These are phyloP conservation scores for Pogonocichla stellata DNA, from an alignment of 2,113 vertebrate species.

Conservation along the genomic window DNA sequence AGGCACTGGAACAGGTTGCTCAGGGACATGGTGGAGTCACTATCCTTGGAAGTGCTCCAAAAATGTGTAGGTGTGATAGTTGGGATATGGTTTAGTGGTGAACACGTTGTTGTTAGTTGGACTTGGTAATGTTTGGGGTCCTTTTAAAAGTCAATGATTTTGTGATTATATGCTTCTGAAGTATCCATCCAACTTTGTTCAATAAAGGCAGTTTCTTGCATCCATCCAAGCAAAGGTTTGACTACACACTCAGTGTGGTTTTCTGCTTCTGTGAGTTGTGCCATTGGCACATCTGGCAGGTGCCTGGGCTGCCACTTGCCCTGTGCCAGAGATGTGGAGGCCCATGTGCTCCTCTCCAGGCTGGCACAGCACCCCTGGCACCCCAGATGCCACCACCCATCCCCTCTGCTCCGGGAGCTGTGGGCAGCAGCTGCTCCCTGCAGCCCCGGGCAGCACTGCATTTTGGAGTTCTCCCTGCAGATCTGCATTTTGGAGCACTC, in stretches of 20 bases:
- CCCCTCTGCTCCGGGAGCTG: fast-evolving
- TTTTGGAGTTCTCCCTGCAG: not conserved
- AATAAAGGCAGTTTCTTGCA: not conserved
- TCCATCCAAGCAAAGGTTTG: not conserved
- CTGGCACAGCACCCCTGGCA: not conserved
- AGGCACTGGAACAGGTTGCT: not conserved
- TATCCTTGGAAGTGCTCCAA: not conserved
- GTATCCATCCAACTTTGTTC: not conserved
- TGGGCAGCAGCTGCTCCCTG: not conserved
- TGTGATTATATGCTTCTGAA: not conserved
- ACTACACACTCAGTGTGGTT: not conserved
- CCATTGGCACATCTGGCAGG: fast-evolving
- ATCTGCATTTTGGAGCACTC: no score
- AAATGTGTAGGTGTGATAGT: not conserved
- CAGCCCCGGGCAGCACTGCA: not conserved
- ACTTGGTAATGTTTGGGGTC: not conserved
- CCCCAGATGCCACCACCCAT: no score
- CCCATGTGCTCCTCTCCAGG: not conserved
- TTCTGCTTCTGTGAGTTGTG: not conserved
- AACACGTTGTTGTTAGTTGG: not conserved
- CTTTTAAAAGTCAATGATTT: not conserved
- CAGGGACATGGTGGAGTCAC: not conserved
- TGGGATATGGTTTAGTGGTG: not conserved
- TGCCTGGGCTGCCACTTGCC: not conserved
- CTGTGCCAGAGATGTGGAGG: not conserved